phyloP scores from a whole-genome alignment of 2,888 invertebrate species.

The Oscheius sp. region DNA sequence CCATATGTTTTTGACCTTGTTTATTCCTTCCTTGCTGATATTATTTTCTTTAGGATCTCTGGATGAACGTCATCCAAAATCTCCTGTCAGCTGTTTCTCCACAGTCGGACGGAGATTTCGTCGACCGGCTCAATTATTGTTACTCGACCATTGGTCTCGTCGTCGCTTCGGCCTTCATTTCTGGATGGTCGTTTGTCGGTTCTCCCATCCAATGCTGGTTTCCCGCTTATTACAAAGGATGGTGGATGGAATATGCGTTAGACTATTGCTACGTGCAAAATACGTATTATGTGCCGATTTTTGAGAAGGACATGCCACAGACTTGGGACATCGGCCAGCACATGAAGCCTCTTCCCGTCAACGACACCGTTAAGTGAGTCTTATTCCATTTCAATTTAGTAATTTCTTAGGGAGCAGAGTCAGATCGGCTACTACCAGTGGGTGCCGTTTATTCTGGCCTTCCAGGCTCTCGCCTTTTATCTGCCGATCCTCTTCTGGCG shows the following conservation, averaged over 20 bases:
- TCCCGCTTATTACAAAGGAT: conserved; percentile 76
- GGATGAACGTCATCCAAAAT: conserved; percentile 70
- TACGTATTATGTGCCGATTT: conserved; percentile 76
- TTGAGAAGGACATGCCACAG: conserved; percentile 46
- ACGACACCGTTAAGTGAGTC: conserved; percentile 64
- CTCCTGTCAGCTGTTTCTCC: conserved; percentile 69
- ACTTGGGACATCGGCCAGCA: conserved; percentile 69
- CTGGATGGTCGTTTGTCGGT: conserved; percentile 76
- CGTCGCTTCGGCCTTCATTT: conserved; percentile 76
- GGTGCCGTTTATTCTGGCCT: conserved; percentile 72
- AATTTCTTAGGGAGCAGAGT: conserved; percentile 20
- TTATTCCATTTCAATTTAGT: not conserved
- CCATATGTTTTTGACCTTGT: not conserved
- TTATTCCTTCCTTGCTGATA: not conserved
- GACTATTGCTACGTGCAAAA: conserved; percentile 77
- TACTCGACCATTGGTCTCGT: conserved; percentile 76
- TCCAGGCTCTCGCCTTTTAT: conserved; percentile 72
- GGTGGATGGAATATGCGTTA: conserved; percentile 74
- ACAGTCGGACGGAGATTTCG: conserved; percentile 58
- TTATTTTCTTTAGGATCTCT: not conserved
- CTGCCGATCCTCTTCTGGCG: conserved; percentile 72
- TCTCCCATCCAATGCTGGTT: conserved; percentile 77
- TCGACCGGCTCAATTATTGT: conserved; percentile 71
- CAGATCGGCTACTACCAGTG: conserved; percentile 68
- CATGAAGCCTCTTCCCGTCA: conserved; percentile 73